Base-by-base conservation (phyloP, 2,797 vertebrate species). In the Sebastes iracundus region DNA sequence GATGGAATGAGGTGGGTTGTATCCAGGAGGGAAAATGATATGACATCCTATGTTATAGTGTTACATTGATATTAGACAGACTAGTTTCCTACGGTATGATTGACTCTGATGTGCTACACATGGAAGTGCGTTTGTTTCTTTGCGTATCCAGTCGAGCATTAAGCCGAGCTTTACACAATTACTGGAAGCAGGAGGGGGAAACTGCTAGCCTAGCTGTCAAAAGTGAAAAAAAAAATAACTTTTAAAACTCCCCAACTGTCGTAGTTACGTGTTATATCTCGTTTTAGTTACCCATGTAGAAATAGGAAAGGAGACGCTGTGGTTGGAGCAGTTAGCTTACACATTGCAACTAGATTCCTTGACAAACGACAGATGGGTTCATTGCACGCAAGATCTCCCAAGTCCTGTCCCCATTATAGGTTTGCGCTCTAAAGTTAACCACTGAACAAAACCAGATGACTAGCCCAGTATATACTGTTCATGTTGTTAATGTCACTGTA, bases 31-130 rank as follows among this genome's bases (percentile, higher is more conserved):
- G 75, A 18, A 75, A 80, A 66, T 62, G 22, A 73, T 61, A 73
- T 69, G 68, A 58, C 65, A 60, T 64, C 55, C 46, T 72, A 59
- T 80, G 30, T 80, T 80, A 71, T 78, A 38, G 79, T 82, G 80
- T 82, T 88, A 79, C 72, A 68, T 4, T 65, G 61, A 84, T 69
- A 33, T 49, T 63, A 42, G 23, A 77, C 76, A 75, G 53, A 69
- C 69, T 22, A 3, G 12, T 64, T 72, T 52, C 42, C 8, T 53
- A 23, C 35, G 42, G 22, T n/a, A 30, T 65, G 16, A 14, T 25
- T 83, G 14, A 74, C 49, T 61, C 35, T 62, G 4, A 63, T 64
- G 11, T 65, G 35, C 46, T 61, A 7, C 35, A 52, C 33, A 80
- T 71, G 11, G 18, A 18, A 30, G 20, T 16, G 16, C 22, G 22